Evolutionary conservation across 1,140 invertebrate species (phyloP), one percentile per base, ranked within the genome.

Genomic region (Dufourea novaeangliae): DNA sequence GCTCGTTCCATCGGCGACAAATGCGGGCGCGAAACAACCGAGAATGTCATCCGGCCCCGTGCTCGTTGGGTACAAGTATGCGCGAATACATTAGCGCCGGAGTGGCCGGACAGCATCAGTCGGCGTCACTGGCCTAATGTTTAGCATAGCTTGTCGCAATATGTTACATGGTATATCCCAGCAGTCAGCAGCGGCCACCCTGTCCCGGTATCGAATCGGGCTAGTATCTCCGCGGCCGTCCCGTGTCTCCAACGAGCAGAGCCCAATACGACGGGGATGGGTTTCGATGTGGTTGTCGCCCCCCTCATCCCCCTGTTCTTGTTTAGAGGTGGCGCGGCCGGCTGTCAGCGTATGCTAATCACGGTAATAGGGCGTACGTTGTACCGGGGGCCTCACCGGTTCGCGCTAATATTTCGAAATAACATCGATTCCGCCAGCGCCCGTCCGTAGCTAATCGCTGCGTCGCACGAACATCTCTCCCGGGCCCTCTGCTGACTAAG

Each of bases 321-420:
- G 78, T 75, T 79, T 67, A 46, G 72, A 46, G 71, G 56, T 29
- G 80, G 69, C 34, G 10, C 75, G 77, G 79, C 50, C 79, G 81
- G 77, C 86, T 88, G 87, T 90, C 88, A 88, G 73, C 87, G 88
- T 90, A 90, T 89, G 88, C 88, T 90, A 89, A 90, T 89, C 88
- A 87, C 80, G 79, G 87, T 88, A 89, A 89, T 89, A 89, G 88
- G 83, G 84, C 84, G 83, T 84, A 83, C 86, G 85, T 81, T 87
- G 87, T 86, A 77, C 77, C 50, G 85, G 72, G 64, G 14, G 81
- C 61, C 68, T 82, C 78, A 78, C 78, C 77, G 82, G 61, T 79
- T 79, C 74, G 68, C 50, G 75, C 79, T 89, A 87, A 89, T 89
- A 89, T 89, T 89, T 88, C 86, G 88, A 83, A 87, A 84, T 88